Percentiles rank a stretch among this genome's conserved stretches.
These are phyloP conservation scores for Camelus dromedarius DNA, from an alignment of 2,113 vertebrate genomes.

Conservation along the genomic window DNA sequence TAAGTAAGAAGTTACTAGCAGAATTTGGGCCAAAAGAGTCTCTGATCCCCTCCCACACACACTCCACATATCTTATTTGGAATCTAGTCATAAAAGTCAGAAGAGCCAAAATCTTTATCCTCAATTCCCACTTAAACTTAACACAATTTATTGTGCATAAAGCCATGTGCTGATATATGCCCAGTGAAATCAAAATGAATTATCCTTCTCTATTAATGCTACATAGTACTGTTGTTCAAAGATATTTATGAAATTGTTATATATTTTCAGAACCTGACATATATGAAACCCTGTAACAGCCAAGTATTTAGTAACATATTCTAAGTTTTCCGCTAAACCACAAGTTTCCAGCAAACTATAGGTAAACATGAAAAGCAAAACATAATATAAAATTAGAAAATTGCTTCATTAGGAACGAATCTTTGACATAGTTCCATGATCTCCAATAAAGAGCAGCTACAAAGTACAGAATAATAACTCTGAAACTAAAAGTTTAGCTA, in stretches of 20 bases:
- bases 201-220: constrained; percentile 49
- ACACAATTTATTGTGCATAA: constrained; percentile 15
- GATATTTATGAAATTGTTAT: constrained; percentile 66
- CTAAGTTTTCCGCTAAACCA: constrained; percentile 66
- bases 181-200: constrained; percentile 39
- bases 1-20: neutral
- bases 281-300: neutral
- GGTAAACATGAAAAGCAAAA: constrained; percentile 66
- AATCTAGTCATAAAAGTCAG: constrained; percentile 28
- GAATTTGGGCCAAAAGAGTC: neutral
- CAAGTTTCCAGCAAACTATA: constrained; percentile 66
- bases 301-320: constrained; percentile 9
- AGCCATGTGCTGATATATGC: neutral
- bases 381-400: constrained; percentile 55
- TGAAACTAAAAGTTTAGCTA: constrained; percentile 55
- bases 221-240: constrained; percentile 60
- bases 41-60: neutral
- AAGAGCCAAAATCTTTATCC: constrained; percentile 41
- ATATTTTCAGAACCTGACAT: constrained; percentile 70
- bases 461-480: constrained; percentile 53
- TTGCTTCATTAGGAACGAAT: constrained; percentile 46
- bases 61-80: neutral
- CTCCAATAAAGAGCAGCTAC: neutral
- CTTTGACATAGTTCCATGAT: constrained; percentile 29
- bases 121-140: constrained; percentile 34